Percentiles rank a stretch among this genome's conserved stretches.
Conservation (phyloP, 1,140 invertebrate genomes). For the Drosophila leontia region DNA sequence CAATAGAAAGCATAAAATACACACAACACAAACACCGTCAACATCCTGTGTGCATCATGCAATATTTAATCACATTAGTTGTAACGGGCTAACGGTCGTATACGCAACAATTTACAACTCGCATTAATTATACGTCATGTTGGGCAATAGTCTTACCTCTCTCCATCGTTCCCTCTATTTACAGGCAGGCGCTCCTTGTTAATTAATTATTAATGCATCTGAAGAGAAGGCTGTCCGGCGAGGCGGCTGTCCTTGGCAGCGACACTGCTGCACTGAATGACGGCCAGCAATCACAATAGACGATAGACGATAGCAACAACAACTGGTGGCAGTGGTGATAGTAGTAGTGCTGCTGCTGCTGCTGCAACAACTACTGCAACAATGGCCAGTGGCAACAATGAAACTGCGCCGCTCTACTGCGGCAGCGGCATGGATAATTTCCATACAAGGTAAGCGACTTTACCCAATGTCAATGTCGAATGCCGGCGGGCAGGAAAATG, state of each 20-base stretch:
- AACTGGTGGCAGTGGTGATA: slow-evolving; percentile 5
- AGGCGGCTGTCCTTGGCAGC: slow-evolving; percentile 63
- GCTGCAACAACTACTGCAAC: slow-evolving; percentile 26
- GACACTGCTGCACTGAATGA: slow-evolving; percentile 34
- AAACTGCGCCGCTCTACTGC: slow-evolving; percentile 74
- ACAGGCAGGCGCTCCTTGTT: slow-evolving; percentile 30
- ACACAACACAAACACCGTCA: not conserved
- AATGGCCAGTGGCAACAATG: slow-evolving; percentile 73
- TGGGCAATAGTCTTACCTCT: slow-evolving; percentile 28
- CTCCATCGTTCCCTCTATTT: slow-evolving; percentile 1
- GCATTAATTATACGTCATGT: slow-evolving; percentile 58
- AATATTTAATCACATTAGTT: slow-evolving; percentile 52
- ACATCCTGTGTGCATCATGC: slow-evolving; percentile 9
- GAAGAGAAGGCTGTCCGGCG: slow-evolving; percentile 25
- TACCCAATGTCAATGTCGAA: slow-evolving; percentile 43
- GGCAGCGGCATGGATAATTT: slow-evolving; percentile 82
- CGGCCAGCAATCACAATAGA: slow-evolving; percentile 37
- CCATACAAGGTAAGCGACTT: slow-evolving; percentile 72
- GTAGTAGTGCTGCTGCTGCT: slow-evolving; percentile 18
- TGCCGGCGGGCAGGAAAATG: slow-evolving; percentile 14
- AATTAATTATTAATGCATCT: slow-evolving; percentile 71
- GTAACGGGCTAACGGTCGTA: slow-evolving; percentile 26
- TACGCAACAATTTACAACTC: slow-evolving; percentile 53
- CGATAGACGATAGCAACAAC: slow-evolving; percentile 24
- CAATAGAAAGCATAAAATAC: not conserved